Evolutionary conservation across 1,140 invertebrate genomes (phyloP).

Genomic region (Drosophila kohkoa): DNA sequence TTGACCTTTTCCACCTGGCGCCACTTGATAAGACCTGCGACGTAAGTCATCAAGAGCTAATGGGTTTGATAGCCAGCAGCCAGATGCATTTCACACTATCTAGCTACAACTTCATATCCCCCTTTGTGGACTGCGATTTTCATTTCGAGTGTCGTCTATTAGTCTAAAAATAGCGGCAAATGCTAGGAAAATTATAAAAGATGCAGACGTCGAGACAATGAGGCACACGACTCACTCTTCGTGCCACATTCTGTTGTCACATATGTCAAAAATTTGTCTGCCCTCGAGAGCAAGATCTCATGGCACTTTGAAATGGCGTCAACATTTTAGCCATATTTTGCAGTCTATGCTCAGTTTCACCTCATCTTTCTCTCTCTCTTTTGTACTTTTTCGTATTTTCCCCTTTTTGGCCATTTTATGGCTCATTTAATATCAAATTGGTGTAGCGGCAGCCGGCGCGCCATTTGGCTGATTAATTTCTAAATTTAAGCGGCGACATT

Average conservation of each 20-base stretch:
- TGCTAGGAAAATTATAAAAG: constrained; percentile 65
- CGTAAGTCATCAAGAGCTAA: constrained; percentile 47
- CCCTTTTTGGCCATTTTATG: constrained; percentile 55
- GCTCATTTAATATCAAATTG: constrained; percentile 71
- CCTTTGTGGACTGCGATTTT: constrained; percentile 57
- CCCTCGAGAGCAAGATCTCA: constrained; percentile 16
- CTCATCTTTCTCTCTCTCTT: constrained; percentile 10
- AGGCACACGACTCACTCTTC: not conserved
- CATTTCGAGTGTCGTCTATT: constrained; percentile 46
- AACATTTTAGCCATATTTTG: constrained; percentile 47
- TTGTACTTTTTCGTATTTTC: not conserved
- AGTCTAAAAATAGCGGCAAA: constrained; percentile 68
- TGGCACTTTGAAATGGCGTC: constrained; percentile 43
- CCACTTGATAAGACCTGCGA: constrained; percentile 58
- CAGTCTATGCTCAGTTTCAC: constrained; percentile 11
- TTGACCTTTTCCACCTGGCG: constrained; percentile 65
- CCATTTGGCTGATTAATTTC: constrained; percentile 77
- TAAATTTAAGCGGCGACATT: constrained; percentile 81
- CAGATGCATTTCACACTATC: constrained; percentile 24
- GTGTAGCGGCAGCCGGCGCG: constrained; percentile 44
- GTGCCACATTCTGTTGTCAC: constrained; percentile 66
- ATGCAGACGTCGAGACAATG: constrained; percentile 30
- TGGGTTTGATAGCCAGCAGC: constrained; percentile 40
- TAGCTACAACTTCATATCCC: constrained; percentile 67
- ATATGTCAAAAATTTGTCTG: constrained; percentile 70